A percentile compares a stretch with the other conserved stretches of the same genome.
These are phyloP conservation scores for Asobara japonica DNA, from an alignment of 1,140 invertebrate genomes.

Conservation along the genomic window DNA sequence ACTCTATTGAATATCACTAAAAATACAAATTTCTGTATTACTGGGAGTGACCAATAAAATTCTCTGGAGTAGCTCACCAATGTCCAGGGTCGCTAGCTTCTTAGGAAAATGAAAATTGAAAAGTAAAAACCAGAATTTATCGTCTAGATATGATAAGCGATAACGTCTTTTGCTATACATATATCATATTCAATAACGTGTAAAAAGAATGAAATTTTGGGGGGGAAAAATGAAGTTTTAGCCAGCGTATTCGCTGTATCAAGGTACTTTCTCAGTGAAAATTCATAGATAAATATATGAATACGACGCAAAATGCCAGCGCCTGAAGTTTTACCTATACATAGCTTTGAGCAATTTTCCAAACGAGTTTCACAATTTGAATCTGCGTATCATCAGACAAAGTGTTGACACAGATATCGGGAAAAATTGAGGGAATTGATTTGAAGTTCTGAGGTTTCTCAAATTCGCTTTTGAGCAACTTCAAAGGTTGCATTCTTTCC, in stretches of 20 bases:
- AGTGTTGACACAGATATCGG: too few species aligned
- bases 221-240: not conserved
- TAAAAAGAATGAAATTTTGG: constrained; percentile 23
- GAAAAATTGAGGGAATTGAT: too few species aligned
- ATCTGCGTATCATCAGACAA: too few species aligned
- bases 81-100: constrained; percentile 48
- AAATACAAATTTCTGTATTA: constrained; percentile 30
- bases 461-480: too few species aligned
- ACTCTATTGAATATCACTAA: not conserved
- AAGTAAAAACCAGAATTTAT: constrained; percentile 23
- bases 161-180: constrained; percentile 37
- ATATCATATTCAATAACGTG: constrained; percentile 31
- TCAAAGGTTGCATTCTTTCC: too few species aligned
- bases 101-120: constrained; percentile 28
- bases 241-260: constrained; percentile 12
- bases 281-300: too few species aligned
- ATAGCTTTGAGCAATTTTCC: too few species aligned
- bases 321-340: too few species aligned
- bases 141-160: constrained; percentile 30
- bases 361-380: too few species aligned
- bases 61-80: constrained; percentile 45
- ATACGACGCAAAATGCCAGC: too few species aligned
- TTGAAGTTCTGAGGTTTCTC: too few species aligned
- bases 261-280: too few species aligned
- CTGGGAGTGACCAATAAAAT: constrained; percentile 16